A percentile compares a stretch with the other conserved stretches of the same genome.
Conservation (phyloP, 1,140 invertebrate species). For the Drosophila chauvacae region DNA sequence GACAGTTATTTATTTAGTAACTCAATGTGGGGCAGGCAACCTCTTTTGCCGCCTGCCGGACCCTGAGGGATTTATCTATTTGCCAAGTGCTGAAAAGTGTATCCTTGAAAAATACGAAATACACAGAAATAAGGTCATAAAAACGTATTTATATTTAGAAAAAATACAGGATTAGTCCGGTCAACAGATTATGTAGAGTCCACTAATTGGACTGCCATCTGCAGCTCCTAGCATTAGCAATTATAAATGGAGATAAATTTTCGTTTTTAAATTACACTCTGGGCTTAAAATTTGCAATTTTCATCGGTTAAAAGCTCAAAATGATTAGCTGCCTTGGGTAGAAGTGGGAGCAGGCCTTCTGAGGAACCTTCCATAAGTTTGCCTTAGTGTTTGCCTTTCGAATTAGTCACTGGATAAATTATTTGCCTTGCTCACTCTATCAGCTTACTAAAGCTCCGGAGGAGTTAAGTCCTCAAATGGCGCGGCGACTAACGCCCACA, state of each 20-base stretch:
- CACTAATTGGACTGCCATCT: slow-evolving; percentile 27
- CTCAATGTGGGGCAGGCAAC: slow-evolving; percentile 38
- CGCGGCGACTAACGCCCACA: slow-evolving; percentile 24
- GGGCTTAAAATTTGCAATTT: not conserved
- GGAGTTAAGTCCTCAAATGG: slow-evolving; percentile 43
- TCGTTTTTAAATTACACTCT: not conserved
- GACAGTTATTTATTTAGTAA: slow-evolving; percentile 67
- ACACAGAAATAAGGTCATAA: slow-evolving; percentile 18
- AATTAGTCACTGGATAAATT: slow-evolving; percentile 46
- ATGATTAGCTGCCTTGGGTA: not conserved
- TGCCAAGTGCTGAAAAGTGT: slow-evolving; percentile 41
- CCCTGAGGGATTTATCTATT: slow-evolving; percentile 56
- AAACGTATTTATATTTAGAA: slow-evolving; percentile 12
- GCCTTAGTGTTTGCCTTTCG: slow-evolving; percentile 38
- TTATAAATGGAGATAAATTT: not conserved
- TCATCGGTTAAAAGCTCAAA: not conserved
- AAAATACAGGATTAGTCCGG: slow-evolving; percentile 14
- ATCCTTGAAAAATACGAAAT: slow-evolving; percentile 23
- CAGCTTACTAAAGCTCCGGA: slow-evolving; percentile 33
- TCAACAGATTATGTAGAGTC: not conserved
- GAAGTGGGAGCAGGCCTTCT: not conserved
- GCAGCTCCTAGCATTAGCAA: not conserved
- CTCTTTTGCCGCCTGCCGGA: slow-evolving; percentile 9
- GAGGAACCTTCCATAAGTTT: slow-evolving; percentile 11
- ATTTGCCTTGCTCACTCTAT: slow-evolving; percentile 54